These are phyloP conservation scores for Rattus rattus DNA, from an alignment of 2,113 vertebrate species.

Conservation along the genomic window DNA sequence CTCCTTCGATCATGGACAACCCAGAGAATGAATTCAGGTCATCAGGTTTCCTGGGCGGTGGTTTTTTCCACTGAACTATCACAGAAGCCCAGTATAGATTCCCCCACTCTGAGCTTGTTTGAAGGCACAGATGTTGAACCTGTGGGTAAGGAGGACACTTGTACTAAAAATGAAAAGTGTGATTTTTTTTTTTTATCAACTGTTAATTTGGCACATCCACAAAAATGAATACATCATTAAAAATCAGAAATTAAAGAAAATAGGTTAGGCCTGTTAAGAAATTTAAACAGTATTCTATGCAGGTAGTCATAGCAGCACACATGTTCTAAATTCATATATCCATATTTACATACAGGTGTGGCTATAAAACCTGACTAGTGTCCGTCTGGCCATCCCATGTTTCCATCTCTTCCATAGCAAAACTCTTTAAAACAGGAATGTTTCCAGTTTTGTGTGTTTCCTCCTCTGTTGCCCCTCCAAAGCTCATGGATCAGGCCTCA, in stretches of 20 bases:
- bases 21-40: neutral
- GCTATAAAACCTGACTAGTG: neutral
- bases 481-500: neutral
- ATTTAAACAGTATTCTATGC: neutral
- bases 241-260: constrained; percentile 30
- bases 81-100: neutral
- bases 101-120: neutral
- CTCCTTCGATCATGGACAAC: too few species aligned
- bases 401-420: neutral
- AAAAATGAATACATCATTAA: neutral
- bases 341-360: neutral
- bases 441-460: neutral
- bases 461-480: neutral
- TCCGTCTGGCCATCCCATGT: neutral
- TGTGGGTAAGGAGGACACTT: neutral
- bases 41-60: neutral
- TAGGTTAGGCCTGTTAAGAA: constrained; percentile 24
- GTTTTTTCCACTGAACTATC: neutral
- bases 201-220: neutral
- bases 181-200: constrained; percentile 12
- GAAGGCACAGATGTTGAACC: neutral
- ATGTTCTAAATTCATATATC: neutral
- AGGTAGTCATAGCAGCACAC: neutral
- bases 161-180: constrained; percentile 34
- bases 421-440: neutral